phyloP scores from a whole-genome alignment of 2,888 invertebrate genomes.

The Campoplex nolae region DNA sequence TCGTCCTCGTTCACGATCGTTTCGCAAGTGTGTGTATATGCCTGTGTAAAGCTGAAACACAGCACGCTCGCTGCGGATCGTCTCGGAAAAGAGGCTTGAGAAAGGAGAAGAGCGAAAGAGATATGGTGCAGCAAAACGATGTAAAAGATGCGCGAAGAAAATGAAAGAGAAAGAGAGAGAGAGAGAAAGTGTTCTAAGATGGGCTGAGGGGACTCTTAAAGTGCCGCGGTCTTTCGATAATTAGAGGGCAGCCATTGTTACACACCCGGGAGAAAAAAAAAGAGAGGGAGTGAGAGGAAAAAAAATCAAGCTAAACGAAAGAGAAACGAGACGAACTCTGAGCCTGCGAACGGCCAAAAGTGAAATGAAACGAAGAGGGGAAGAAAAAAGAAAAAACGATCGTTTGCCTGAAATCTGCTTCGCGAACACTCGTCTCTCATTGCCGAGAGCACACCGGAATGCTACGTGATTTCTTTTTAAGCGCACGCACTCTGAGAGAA shows the following conservation, averaged over 20 bases:
- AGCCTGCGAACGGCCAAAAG: conserved; percentile 63
- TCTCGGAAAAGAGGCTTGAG: conserved; percentile 42
- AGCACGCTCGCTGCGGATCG: conserved; percentile 48
- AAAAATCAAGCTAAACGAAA: conserved; percentile 44
- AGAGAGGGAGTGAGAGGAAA: conserved; percentile 56
- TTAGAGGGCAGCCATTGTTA: conserved; percentile 84
- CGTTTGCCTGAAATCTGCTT: conserved; percentile 66
- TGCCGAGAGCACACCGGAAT: conserved; percentile 50
- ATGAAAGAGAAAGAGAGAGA: conserved; percentile 50
- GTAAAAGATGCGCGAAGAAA: conserved; percentile 73
- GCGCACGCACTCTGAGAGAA: conserved; percentile 61
- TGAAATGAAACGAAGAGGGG: conserved; percentile 55
- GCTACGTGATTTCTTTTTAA: conserved; percentile 70
- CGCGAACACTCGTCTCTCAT: conserved; percentile 46
- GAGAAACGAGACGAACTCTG: conserved; percentile 63
- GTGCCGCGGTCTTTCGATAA: conserved; percentile 84
- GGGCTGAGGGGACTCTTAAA: conserved; percentile 81
- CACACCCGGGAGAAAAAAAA: conserved; percentile 75
- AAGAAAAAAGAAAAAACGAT: conserved; percentile 25
- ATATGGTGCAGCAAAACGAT: conserved; percentile 72
- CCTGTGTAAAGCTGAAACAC: neutral
- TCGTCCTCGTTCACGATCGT: neutral
- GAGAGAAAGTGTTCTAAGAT: conserved; percentile 73
- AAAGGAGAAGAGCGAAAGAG: conserved; percentile 37
- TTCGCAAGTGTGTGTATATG: neutral